A percentile compares a stretch with the other conserved stretches of the same genome.
These are phyloP conservation scores for Caenorhabditis remanei DNA, from an alignment of 1,140 invertebrate genomes.

Conservation along the genomic window DNA sequence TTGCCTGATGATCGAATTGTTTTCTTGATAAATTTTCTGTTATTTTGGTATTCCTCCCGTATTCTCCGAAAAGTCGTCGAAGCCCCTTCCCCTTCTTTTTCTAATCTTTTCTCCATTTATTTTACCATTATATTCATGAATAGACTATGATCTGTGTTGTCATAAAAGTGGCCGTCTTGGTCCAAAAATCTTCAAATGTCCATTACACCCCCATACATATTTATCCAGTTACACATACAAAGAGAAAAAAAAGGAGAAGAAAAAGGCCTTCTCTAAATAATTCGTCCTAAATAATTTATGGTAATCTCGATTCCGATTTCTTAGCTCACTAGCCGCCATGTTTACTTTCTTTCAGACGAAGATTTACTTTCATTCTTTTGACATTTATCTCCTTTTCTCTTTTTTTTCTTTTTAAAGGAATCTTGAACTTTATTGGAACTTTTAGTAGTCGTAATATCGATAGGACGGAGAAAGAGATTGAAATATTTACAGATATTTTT, in stretches of 20 bases:
- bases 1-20: neutral
- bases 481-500: too few species aligned
- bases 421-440: too few species aligned
- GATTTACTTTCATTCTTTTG: neutral
- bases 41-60: neutral
- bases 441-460: too few species aligned
- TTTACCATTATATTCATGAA: neutral
- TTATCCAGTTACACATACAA: conserved; percentile 41
- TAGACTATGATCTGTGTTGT: conserved; percentile 16
- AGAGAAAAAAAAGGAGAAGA: neutral
- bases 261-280: conserved; percentile 37
- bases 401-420: too few species aligned
- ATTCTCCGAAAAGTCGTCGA: neutral
- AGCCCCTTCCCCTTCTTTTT: neutral
- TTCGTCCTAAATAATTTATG: conserved; percentile 53
- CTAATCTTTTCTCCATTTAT: neutral
- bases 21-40: neutral
- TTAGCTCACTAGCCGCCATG: conserved; percentile 11
- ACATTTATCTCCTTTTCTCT: neutral
- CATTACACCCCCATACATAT: conserved; percentile 26
- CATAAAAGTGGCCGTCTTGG: neutral
- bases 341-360: conserved; percentile 12
- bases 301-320: conserved; percentile 44
- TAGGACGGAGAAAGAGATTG: too few species aligned
- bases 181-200: neutral